Conservation (phyloP, 2,113 vertebrate genomes). For the Heterotilapia buettikoferi region DNA sequence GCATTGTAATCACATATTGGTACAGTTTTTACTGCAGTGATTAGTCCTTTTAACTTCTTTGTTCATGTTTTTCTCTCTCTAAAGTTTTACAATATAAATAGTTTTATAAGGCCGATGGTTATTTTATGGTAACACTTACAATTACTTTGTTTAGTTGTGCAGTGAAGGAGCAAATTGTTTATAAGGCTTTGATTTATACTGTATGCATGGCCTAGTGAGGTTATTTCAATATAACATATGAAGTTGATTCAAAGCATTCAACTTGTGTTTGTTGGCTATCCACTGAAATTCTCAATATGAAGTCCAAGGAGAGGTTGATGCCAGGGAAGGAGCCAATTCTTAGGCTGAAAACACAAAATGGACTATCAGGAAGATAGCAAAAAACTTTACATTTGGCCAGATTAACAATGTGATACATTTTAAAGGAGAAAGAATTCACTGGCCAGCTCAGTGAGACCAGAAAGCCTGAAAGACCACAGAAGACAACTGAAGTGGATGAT, state of each 20-base stretch:
- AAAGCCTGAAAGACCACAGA: not conserved
- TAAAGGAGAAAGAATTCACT: not conserved
- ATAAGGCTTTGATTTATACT: not conserved
- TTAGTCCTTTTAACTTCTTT: not conserved
- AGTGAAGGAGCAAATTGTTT: not conserved
- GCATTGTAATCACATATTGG: not conserved
- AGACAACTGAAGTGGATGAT: not conserved
- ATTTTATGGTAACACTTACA: not conserved
- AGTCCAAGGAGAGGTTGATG: not conserved
- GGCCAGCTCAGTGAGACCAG: not conserved
- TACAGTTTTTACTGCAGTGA: not conserved
- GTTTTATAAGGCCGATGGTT: not conserved
- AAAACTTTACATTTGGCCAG: not conserved
- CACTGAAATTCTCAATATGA: not conserved
- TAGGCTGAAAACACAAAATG: not conserved
- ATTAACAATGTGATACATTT: not conserved
- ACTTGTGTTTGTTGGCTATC: not conserved
- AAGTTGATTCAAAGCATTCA: not conserved
- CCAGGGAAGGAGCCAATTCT: not conserved
- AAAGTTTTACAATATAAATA: not conserved
- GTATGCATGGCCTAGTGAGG: not conserved
- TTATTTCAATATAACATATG: not conserved
- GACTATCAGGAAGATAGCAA: not conserved
- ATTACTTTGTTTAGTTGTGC: not conserved
- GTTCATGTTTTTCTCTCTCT: not conserved